Percentiles rank a stretch among this genome's conserved stretches.
phyloP scores from a whole-genome alignment of 1,140 invertebrate genomes.

The Hylyphantes graminicola region DNA sequence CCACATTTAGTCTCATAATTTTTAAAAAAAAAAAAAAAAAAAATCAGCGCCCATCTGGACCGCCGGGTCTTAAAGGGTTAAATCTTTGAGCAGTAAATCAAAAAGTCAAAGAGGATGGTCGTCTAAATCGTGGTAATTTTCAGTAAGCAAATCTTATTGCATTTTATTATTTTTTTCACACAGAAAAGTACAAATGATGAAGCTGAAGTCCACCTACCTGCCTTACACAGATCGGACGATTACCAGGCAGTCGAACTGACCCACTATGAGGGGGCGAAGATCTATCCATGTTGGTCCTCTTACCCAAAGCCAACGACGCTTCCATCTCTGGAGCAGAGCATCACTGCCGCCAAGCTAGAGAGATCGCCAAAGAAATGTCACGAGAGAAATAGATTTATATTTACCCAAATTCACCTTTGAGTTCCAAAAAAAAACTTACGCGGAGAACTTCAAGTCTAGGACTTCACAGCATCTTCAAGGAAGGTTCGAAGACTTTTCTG shows the following conservation, averaged over 20 bases:
- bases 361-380: background rate
- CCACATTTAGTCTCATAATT: too few species aligned
- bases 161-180: background rate
- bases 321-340: background rate
- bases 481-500: background rate
- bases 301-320: slow-evolving; percentile 27
- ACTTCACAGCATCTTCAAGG: background rate
- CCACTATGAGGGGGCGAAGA: slow-evolving; percentile 37
- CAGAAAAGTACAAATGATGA: slow-evolving; percentile 13
- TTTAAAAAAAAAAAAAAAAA: too few species aligned
- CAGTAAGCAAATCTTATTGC: background rate
- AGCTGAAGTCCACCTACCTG: background rate
- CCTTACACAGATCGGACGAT: background rate
- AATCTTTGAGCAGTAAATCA: background rate
- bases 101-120: background rate
- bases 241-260: background rate
- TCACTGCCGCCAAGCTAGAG: background rate
- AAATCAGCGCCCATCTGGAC: background rate
- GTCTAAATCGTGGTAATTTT: background rate
- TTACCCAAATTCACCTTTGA: slow-evolving; percentile 32
- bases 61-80: background rate
- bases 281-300: slow-evolving; percentile 24
- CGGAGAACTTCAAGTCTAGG: background rate
- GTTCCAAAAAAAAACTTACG: background rate
- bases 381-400: background rate